These are phyloP conservation scores for Zaprionus nigranus DNA, from an alignment of 1,140 invertebrate genomes.

Conservation along the genomic window DNA sequence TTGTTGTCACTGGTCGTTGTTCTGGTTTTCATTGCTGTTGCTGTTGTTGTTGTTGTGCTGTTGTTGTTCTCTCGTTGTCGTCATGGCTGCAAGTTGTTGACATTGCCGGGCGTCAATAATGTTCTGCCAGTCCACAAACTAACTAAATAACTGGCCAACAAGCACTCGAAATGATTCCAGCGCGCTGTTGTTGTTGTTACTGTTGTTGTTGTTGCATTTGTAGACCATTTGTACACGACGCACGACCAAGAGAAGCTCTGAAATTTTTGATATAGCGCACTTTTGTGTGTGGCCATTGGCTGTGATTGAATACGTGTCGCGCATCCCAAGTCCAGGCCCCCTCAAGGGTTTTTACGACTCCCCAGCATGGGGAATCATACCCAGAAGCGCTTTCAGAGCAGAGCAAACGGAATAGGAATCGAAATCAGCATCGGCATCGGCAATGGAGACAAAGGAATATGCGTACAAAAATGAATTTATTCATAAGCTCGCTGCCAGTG, in stretches of 20 bases:
- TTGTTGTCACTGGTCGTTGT: conserved; percentile 25
- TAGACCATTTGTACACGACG: conserved; percentile 70
- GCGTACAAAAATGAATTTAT: conserved; percentile 47
- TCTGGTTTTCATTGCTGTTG: conserved; percentile 17
- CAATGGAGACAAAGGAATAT: conserved; percentile 7
- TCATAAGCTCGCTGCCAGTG: conserved; percentile 42
- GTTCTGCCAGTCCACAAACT: conserved; percentile 56
- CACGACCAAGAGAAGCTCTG: conserved; percentile 58
- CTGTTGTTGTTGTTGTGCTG: conserved; percentile 14
- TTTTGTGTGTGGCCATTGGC: conserved; percentile 80
- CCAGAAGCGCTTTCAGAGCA: conserved; percentile 6
- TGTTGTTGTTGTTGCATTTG: conserved; percentile 46
- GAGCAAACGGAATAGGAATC: neutral
- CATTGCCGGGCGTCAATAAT: conserved; percentile 79
- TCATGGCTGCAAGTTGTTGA: conserved; percentile 79
- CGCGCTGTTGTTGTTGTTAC: conserved; percentile 7
- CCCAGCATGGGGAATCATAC: neutral
- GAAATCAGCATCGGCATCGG: neutral
- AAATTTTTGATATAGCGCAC: conserved; percentile 81
- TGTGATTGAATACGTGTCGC: conserved; percentile 78
- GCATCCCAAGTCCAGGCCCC: conserved; percentile 49
- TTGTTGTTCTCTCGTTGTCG: conserved; percentile 51
- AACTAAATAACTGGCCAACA: conserved; percentile 62
- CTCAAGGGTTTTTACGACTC: conserved; percentile 69
- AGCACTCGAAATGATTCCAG: conserved; percentile 35